These are phyloP conservation scores for Cirrhinus molitorella DNA, from an alignment of 2,797 vertebrate genomes.

Conservation along the genomic window DNA sequence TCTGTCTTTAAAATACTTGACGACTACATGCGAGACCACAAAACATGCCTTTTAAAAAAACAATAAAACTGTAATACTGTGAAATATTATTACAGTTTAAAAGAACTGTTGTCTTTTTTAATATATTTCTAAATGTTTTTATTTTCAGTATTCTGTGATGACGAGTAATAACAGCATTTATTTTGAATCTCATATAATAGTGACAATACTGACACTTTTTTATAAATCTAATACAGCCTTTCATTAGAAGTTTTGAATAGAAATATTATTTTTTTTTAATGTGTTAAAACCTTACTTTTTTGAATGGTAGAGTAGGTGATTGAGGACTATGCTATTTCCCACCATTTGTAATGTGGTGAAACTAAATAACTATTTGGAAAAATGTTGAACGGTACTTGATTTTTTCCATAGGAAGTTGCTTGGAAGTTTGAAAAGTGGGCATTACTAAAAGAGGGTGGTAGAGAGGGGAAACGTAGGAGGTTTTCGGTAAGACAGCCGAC, in stretches of 20 bases:
- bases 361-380: background rate
- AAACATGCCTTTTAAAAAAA: too few species aligned
- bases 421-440: background rate
- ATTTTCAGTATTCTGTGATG: too few species aligned
- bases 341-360: background rate
- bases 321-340: too few species aligned
- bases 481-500: background rate
- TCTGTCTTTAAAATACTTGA: background rate
- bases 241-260: too few species aligned
- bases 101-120: too few species aligned
- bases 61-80: too few species aligned
- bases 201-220: background rate
- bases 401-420: background rate
- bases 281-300: background rate
- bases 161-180: background rate
- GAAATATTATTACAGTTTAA: too few species aligned
- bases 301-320: background rate
- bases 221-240: background rate
- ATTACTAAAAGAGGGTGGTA: background rate
- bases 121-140: too few species aligned
- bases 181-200: background rate
- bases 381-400: background rate
- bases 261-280: background rate
- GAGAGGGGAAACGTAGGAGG: background rate
- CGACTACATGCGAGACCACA: too few species aligned